Conservation (phyloP, 1,140 invertebrate species). For the Drosophila grimshawi region DNA sequence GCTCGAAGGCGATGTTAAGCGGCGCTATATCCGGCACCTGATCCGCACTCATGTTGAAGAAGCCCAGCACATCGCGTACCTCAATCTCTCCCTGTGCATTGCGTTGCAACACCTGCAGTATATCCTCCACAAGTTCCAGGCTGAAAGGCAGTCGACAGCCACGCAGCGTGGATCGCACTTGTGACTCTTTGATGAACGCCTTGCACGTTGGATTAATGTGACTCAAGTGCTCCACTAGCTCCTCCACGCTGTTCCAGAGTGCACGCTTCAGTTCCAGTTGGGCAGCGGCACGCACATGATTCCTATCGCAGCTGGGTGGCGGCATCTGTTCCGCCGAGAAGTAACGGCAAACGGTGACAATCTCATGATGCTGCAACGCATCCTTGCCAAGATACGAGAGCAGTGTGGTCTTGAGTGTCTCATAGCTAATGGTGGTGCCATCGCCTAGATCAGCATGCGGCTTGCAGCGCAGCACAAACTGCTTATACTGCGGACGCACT, state of each 20-base stretch:
- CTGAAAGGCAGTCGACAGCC: slow-evolving; percentile 89
- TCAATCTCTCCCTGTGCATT: slow-evolving; percentile 87
- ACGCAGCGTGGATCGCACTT: slow-evolving; percentile 87
- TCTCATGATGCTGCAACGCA: slow-evolving; percentile 91
- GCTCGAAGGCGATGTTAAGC: slow-evolving; percentile 77
- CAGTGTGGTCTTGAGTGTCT: slow-evolving; percentile 87
- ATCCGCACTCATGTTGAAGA: slow-evolving; percentile 71
- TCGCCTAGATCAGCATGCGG: slow-evolving; percentile 81
- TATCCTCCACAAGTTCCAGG: slow-evolving; percentile 88
- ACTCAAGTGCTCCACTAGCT: slow-evolving; percentile 88
- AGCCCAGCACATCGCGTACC: slow-evolving; percentile 76
- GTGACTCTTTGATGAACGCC: slow-evolving; percentile 86
- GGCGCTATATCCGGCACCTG: slow-evolving; percentile 76
- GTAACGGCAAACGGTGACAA: slow-evolving; percentile 89
- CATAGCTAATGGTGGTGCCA: slow-evolving; percentile 76
- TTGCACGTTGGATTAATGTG: slow-evolving; percentile 87
- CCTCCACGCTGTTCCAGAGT: slow-evolving; percentile 89
- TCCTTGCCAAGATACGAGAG: slow-evolving; percentile 86
- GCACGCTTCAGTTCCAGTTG: slow-evolving; percentile 89
- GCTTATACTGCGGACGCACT: slow-evolving; percentile 88
- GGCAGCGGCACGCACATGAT: slow-evolving; percentile 86
- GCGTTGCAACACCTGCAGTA: slow-evolving; percentile 88
- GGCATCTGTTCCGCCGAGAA: slow-evolving; percentile 86
- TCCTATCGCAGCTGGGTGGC: slow-evolving; percentile 84
- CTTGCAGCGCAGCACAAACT: slow-evolving; percentile 89